Conservation (phyloP, 2,797 vertebrate species). For the Neosilurus mollespiculum region DNA sequence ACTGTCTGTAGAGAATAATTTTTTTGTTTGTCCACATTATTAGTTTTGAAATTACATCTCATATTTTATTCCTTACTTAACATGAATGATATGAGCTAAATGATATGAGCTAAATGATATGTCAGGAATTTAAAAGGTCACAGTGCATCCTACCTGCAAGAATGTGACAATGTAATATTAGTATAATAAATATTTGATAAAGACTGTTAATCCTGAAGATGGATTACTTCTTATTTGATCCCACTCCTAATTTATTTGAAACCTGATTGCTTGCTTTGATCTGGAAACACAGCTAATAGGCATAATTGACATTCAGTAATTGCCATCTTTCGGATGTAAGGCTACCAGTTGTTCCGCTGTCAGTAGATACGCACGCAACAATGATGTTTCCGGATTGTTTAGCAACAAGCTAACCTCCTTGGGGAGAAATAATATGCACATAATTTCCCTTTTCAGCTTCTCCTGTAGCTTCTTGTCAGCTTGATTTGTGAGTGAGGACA, state of each 20-base stretch:
- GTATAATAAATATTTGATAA: constrained; percentile 15
- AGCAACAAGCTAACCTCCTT: constrained; percentile 25
- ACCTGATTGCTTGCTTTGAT: constrained; percentile 34
- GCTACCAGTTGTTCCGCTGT: constrained; percentile 33
- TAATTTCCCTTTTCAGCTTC: constrained; percentile 35
- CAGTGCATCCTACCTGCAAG: not conserved
- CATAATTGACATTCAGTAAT: constrained; percentile 37
- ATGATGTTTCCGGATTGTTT: constrained; percentile 5
- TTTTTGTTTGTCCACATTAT: not conserved
- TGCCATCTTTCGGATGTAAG: constrained; percentile 28
- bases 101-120: not conserved
- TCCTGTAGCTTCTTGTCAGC: constrained; percentile 25
- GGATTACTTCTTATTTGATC: constrained; percentile 25
- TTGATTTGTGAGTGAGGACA: not conserved
- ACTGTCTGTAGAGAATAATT: not conserved
- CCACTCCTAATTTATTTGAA: constrained; percentile 15
- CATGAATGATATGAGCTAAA: not conserved
- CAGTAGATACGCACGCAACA: constrained; percentile 22
- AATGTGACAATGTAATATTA: constrained; percentile 19
- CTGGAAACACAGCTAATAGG: constrained; percentile 40
- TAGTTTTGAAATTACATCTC: not conserved
- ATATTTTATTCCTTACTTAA: not conserved
- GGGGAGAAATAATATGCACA: constrained; percentile 29
- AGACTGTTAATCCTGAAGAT: constrained; percentile 8
- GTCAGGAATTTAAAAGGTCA: not conserved